phyloP scores from a whole-genome alignment of 2,797 vertebrate genomes.

The Cyclopterus lumpus region DNA sequence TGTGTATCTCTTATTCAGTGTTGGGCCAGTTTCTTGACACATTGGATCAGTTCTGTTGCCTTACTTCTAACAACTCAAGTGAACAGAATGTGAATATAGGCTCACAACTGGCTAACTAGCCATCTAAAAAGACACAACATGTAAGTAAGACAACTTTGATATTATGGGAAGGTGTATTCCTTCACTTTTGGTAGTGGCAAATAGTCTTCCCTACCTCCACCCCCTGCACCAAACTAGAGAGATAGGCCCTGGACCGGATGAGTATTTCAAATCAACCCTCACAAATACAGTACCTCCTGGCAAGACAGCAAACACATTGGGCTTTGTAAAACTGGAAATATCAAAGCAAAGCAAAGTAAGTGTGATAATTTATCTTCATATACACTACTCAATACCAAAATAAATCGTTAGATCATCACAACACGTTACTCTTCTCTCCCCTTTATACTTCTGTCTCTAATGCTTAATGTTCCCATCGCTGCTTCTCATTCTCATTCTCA shows the following conservation, averaged over 20 bases:
- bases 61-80: background rate
- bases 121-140: background rate
- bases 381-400: background rate
- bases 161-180: background rate
- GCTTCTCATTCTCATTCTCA: conserved; percentile 19
- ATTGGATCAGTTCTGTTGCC: background rate
- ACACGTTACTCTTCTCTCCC: conserved; percentile 4
- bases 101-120: background rate
- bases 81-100: background rate
- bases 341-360: background rate
- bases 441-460: conserved; percentile 41
- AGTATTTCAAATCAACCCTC: no score
- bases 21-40: background rate
- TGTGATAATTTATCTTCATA: conserved; percentile 16
- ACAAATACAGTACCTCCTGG: no score
- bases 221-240: background rate
- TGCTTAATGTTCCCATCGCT: conserved; percentile 41
- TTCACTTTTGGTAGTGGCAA: background rate
- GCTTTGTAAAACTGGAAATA: background rate
- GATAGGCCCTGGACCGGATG: background rate
- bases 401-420: background rate
- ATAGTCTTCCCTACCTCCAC: background rate
- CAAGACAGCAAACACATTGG: background rate
- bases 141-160: background rate
- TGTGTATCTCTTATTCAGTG: background rate